A percentile compares a stretch with the other conserved stretches of the same genome.
phyloP scores from a whole-genome alignment of 2,888 invertebrate genomes.

The Ommatoiulus sabulosus region DNA sequence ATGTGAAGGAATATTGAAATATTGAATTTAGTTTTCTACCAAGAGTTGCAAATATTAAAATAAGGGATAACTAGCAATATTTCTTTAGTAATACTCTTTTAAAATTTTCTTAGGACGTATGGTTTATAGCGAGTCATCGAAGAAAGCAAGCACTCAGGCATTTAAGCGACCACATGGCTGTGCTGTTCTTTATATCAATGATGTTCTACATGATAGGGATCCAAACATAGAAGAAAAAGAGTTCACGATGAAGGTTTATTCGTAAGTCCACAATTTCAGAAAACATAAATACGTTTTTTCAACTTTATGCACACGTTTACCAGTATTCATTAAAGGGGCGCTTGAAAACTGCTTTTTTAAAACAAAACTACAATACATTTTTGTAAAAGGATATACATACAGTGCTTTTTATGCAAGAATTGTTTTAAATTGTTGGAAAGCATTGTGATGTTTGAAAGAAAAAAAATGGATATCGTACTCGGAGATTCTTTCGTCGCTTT shows the following conservation, averaged over 20 bases:
- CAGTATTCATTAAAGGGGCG: too few species aligned
- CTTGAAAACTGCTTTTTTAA: too few species aligned
- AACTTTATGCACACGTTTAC: not conserved
- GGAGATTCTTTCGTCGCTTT: too few species aligned
- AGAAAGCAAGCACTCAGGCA: slow-evolving; percentile 69
- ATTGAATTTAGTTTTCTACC: too few species aligned
- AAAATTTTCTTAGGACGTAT: slow-evolving; percentile 72
- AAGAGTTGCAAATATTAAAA: not conserved
- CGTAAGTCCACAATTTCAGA: slow-evolving; percentile 62
- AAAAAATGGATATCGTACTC: too few species aligned
- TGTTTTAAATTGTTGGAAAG: too few species aligned
- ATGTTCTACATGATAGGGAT: slow-evolving; percentile 62
- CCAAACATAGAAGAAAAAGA: slow-evolving; percentile 64
- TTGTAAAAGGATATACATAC: too few species aligned
- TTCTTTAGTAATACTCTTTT: not conserved
- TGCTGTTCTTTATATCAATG: slow-evolving; percentile 70
- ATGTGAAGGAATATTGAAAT: too few species aligned
- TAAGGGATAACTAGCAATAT: not conserved
- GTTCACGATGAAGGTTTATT: slow-evolving; percentile 65
- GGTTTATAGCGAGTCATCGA: slow-evolving; percentile 76
- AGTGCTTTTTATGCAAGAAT: too few species aligned
- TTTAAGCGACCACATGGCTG: slow-evolving; percentile 83
- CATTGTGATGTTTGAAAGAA: too few species aligned
- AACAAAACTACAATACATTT: too few species aligned
- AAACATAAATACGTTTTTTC: too few species aligned